These are phyloP conservation scores for Taxidea taxus DNA, from an alignment of 2,113 vertebrate species.

Conservation along the genomic window DNA sequence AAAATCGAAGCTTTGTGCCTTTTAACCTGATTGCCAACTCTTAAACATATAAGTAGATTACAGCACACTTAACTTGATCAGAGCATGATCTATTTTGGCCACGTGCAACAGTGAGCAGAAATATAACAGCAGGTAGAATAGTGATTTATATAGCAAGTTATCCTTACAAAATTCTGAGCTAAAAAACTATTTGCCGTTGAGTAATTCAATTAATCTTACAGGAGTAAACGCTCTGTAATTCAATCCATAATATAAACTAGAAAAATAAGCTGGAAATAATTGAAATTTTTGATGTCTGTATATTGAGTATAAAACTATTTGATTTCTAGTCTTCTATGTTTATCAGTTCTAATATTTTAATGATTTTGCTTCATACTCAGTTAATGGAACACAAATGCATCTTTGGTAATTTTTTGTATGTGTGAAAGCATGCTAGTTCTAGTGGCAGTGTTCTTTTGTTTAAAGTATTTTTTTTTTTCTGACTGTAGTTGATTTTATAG, in stretches of 20 bases:
- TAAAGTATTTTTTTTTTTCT: constrained; percentile 44
- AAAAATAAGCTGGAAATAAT: constrained; percentile 70
- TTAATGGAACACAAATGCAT: constrained; percentile 31
- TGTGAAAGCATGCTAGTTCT: not conserved
- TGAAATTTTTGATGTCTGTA: constrained; percentile 62
- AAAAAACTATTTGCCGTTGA: not conserved
- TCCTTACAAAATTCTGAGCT: constrained; percentile 29
- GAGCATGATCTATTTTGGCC: constrained; percentile 47
- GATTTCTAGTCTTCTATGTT: constrained; percentile 66
- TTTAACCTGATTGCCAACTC: constrained; percentile 73
- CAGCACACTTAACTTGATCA: constrained; percentile 32
- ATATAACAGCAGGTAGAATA: constrained; percentile 24
- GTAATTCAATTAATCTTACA: constrained; percentile 18
- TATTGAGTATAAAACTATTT: not conserved
- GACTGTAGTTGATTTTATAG: constrained; percentile 17
- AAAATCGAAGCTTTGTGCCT: constrained; percentile 83
- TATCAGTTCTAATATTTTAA: constrained; percentile 60
- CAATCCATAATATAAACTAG: constrained; percentile 19
- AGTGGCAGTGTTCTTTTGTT: constrained; percentile 41
- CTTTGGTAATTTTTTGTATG: constrained; percentile 6
- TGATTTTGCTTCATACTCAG: constrained; percentile 36
- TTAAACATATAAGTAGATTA: constrained; percentile 65
- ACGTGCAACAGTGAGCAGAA: constrained; percentile 22
- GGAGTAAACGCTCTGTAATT: constrained; percentile 45
- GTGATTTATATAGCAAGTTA: constrained; percentile 22